A percentile compares a stretch with the other conserved stretches of the same genome.
phyloP scores from a whole-genome alignment of 2,888 invertebrate species.

The Liopterus haemorrhoidalis region DNA sequence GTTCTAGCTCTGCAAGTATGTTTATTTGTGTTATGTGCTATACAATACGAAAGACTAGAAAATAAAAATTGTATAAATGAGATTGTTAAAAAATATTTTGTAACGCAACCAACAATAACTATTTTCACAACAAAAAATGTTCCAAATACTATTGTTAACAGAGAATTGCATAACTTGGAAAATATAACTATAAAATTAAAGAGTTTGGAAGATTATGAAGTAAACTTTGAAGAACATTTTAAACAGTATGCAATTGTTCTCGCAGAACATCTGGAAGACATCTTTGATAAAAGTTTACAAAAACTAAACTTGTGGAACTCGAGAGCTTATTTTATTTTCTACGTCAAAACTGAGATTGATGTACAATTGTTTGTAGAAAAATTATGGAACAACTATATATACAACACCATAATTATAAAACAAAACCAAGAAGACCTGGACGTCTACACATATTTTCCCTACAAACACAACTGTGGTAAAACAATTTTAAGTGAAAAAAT shows the following conservation, averaged over 20 bases:
- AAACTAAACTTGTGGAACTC: conserved; percentile 17
- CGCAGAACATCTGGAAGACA: conserved; percentile 7
- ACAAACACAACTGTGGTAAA: conserved; percentile 34
- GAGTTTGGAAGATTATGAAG: conserved; percentile 10
- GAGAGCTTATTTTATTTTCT: conserved; percentile 12
- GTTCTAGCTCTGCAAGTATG: too few species aligned
- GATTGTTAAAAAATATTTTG: too few species aligned
- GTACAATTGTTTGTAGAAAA: conserved; percentile 6
- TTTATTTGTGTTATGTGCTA: too few species aligned
- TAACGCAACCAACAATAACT: too few species aligned
- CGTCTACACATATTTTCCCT: conserved; percentile 37
- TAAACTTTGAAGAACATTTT: conserved; percentile 13
- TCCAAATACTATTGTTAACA: too few species aligned
- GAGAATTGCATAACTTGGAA: too few species aligned
- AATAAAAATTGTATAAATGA: too few species aligned
- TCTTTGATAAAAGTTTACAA: conserved; percentile 8
- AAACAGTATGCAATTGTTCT: conserved; percentile 7
- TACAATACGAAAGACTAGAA: too few species aligned
- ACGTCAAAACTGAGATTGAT: conserved; percentile 3
- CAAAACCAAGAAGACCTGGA: conserved; percentile 21
- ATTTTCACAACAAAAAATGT: too few species aligned
- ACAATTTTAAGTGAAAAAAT: conserved; percentile 23
- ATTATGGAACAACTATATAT: conserved; percentile 18
- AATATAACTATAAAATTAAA: too few species aligned
- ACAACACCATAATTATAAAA: conserved; percentile 16